A percentile compares a stretch with the other conserved stretches of the same genome.
phyloP scores from a whole-genome alignment of 2,888 invertebrate genomes.

The Boloria euphrosyne region DNA sequence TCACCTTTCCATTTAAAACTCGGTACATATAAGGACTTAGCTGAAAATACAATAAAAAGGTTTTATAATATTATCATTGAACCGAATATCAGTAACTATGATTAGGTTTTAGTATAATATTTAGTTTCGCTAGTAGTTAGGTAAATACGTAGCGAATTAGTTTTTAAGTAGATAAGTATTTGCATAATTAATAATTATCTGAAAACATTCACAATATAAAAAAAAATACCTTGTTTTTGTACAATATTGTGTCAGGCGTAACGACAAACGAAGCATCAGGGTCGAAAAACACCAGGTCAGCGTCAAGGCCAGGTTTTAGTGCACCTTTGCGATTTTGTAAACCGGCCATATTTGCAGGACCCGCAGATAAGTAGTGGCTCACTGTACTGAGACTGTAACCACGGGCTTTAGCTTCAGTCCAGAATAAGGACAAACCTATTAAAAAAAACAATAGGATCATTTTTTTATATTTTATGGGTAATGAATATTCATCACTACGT shows the following conservation, averaged over 20 bases:
- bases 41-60: slow-evolving; percentile 59
- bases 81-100: not conserved
- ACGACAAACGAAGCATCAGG: slow-evolving; percentile 84
- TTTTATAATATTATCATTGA: not conserved
- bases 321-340: slow-evolving; percentile 84
- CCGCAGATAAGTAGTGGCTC: slow-evolving; percentile 82
- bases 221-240: slow-evolving; percentile 84
- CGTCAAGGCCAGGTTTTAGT: slow-evolving; percentile 84
- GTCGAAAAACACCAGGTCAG: slow-evolving; percentile 88
- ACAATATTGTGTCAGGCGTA: slow-evolving; percentile 79
- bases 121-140: no score
- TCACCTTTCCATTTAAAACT: slow-evolving; percentile 83
- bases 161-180: not conserved
- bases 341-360: slow-evolving; percentile 84
- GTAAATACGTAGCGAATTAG: no score
- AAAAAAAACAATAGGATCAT: not conserved
- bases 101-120: not conserved
- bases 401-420: slow-evolving; percentile 84
- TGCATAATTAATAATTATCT: not conserved
- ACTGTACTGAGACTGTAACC: slow-evolving; percentile 80
- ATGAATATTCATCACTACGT: no score
- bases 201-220: not conserved
- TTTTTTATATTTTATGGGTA: no score
- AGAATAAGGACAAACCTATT: slow-evolving; percentile 84
- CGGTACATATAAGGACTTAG: slow-evolving; percentile 86